Evolutionary conservation across 1,140 invertebrate genomes (phyloP), one percentile per base, ranked within the genome.

Genomic region (Micrasema longulum): DNA sequence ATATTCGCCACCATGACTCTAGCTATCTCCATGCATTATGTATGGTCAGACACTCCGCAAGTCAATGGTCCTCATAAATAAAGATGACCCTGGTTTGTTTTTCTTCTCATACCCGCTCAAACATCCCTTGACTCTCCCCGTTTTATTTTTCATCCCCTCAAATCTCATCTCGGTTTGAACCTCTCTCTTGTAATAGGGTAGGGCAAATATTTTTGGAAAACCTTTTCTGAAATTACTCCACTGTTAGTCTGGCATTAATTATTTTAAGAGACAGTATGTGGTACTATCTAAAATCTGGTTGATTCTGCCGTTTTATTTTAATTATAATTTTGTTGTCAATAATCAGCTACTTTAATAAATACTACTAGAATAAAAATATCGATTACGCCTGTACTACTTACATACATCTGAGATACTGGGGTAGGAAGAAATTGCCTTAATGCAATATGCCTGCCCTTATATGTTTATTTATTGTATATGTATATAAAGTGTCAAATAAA

Each of bases 11-110:
- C 22, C 50, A n/a, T n/a, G n/a, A n/a, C n/a, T n/a, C n/a, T n/a
- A n/a, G n/a, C 50, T 11, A 45, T 9, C 10, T 18, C 50, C 50
- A 53, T 72, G 60, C 73, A 75, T 75, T 72, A 75, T 69, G 50
- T 69, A 75, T 72, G 65, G 52, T 48, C 52, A 65, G 70, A 71
- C 73, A 75, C 71, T 75, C 69, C 60, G 64, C 65, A 66, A 74
- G 73, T 72, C 73, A 75, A 75, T 75, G 73, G 67, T 26, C 60
- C 73, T 75, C 73, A 75, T 75, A 75, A 75, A 75, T 75, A 75
- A 75, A 75, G 71, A 75, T 75, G 73, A 72, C 73, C 73, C 73
- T 43, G 47, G 68, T 74, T 71, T 71, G 73, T 62, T 52, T 52
- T 50, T 68, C 53, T 36, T 62, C 62, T 65, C 65, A n/a, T n/a